A percentile compares a stretch with the other conserved stretches of the same genome.
Conservation (phyloP, 2,797 vertebrate genomes). For the Miichthys miiuy region DNA sequence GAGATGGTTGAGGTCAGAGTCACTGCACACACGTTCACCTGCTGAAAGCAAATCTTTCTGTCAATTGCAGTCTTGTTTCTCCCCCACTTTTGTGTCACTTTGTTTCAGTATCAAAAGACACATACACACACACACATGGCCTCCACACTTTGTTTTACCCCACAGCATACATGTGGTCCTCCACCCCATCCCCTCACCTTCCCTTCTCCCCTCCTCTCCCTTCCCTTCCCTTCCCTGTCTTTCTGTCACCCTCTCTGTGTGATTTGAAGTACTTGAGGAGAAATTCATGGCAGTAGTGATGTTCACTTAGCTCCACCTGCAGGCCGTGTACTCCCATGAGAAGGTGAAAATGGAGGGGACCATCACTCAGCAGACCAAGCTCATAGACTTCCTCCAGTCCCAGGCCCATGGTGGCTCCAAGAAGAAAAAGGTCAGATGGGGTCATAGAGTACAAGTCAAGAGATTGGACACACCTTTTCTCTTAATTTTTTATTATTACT, state of each 20-base stretch:
- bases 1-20: constrained; percentile 54
- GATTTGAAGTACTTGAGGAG: constrained; percentile 72
- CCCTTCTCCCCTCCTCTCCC: not conserved
- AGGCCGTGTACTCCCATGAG: constrained; percentile 99
- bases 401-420: constrained; percentile 98
- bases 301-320: constrained; percentile 84
- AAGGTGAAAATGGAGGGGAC: constrained; percentile 99
- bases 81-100: constrained; percentile 26
- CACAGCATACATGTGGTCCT: constrained; percentile 1
- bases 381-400: constrained; percentile 98
- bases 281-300: constrained; percentile 84
- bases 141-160: constrained; percentile 18
- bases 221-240: constrained; percentile 22
- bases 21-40: not conserved
- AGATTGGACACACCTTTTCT: too few relatives aligned
- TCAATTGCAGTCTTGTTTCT: constrained; percentile 41
- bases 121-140: not conserved
- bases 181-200: not conserved
- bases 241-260: constrained; percentile 65
- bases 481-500: too few relatives aligned
- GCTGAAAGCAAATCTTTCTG: constrained; percentile 76
- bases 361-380: constrained; percentile 99
- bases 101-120: constrained; percentile 11
- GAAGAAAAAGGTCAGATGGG: constrained; percentile 91
- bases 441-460: not conserved